phyloP scores from a whole-genome alignment of 2,888 invertebrate genomes.

The Caprella mutica region DNA sequence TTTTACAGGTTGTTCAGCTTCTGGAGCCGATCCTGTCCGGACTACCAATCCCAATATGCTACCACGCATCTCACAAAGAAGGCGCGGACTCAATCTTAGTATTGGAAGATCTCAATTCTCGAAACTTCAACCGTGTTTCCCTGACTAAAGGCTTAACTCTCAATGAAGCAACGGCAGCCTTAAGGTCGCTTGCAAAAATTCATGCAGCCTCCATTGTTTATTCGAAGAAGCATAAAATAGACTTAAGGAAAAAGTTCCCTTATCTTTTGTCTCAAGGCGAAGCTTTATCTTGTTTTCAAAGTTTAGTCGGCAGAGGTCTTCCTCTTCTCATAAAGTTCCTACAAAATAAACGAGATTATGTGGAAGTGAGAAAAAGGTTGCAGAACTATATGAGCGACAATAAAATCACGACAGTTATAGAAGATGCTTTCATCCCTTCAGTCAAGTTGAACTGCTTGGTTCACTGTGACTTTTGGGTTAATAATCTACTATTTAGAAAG shows the following conservation, averaged over 20 bases:
- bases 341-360: conserved; percentile 40
- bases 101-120: conserved; percentile 53
- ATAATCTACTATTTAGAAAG: conserved; percentile 57
- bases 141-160: conserved; percentile 57
- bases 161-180: conserved; percentile 55
- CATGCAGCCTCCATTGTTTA: conserved; percentile 60
- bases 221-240: conserved; percentile 42
- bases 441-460: conserved; percentile 54
- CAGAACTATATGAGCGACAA: conserved; percentile 19
- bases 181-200: conserved; percentile 57
- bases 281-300: conserved; percentile 67
- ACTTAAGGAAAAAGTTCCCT: conserved; percentile 48
- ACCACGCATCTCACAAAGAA: conserved; percentile 52
- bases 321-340: conserved; percentile 63
- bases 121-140: conserved; percentile 53
- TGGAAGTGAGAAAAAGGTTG: conserved; percentile 11
- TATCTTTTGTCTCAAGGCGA: conserved; percentile 66
- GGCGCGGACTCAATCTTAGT: conserved; percentile 57
- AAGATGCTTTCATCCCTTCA: conserved; percentile 39
- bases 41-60: conserved; percentile 55
- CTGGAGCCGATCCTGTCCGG: conserved; percentile 51
- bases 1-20: conserved; percentile 55
- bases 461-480: conserved; percentile 75
- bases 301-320: conserved; percentile 61
- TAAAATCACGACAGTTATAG: conserved; percentile 17